Evolutionary conservation across 2,113 vertebrate genomes (phyloP).

Genomic region (Tenrec ecaudatus): DNA sequence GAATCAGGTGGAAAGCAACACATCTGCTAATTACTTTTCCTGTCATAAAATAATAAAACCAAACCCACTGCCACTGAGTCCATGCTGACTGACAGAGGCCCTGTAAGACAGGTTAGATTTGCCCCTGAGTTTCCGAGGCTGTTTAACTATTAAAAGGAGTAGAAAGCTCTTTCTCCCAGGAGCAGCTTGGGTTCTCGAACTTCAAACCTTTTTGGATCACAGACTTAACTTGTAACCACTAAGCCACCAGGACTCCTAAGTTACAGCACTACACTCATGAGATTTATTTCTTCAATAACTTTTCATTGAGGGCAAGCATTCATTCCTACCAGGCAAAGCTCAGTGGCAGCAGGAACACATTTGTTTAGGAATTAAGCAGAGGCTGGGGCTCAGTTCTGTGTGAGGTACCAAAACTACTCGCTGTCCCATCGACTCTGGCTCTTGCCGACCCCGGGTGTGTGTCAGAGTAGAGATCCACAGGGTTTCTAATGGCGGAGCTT

Average conservation of each 20-base stretch:
- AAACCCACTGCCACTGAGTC: too few relatives aligned
- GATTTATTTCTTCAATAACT: constrained; percentile 1
- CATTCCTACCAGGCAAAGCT: constrained; percentile 4
- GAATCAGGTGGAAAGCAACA: background rate
- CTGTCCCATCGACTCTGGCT: background rate
- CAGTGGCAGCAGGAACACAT: background rate
- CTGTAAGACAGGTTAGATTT: too few relatives aligned
- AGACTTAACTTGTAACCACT: too few relatives aligned
- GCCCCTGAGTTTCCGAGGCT: too few relatives aligned
- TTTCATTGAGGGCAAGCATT: background rate
- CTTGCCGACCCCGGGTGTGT: background rate
- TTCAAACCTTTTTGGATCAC: too few relatives aligned
- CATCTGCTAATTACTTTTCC: constrained; percentile 53
- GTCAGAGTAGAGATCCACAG: background rate
- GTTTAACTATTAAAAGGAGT: too few relatives aligned
- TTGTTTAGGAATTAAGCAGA: constrained; percentile 15
- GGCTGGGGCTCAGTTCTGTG: background rate
- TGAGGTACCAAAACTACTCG: background rate
- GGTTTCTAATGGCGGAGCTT: background rate
- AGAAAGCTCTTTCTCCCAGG: too few relatives aligned
- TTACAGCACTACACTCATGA: too few relatives aligned
- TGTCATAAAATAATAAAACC: background rate
- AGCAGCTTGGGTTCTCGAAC: too few relatives aligned
- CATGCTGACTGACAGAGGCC: too few relatives aligned
- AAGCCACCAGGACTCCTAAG: too few relatives aligned